Conservation (phyloP, 2,113 vertebrate species). For the Antigone vipio region DNA sequence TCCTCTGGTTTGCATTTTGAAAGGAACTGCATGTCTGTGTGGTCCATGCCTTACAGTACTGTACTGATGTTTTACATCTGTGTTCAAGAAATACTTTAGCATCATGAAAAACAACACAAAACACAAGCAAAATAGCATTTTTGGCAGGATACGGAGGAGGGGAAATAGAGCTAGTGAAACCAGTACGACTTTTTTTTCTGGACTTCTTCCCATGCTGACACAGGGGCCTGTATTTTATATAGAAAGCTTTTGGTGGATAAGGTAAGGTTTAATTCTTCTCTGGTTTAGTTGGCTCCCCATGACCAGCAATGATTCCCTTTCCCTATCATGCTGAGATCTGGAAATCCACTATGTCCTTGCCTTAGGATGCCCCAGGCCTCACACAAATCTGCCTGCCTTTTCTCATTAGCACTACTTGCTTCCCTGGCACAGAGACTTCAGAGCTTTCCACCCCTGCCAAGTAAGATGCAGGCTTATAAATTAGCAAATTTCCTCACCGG, state of each 20-base stretch:
- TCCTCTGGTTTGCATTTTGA: slow-evolving; percentile 19
- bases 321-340: not conserved
- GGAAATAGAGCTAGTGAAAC: not conserved
- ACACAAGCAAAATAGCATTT: slow-evolving; percentile 35
- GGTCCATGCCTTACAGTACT: slow-evolving; percentile 23
- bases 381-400: not conserved
- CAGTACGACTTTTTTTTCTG: not conserved
- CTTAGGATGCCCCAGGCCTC: not conserved
- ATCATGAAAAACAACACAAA: slow-evolving; percentile 46
- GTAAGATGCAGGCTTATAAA: not conserved
- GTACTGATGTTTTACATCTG: slow-evolving; percentile 4
- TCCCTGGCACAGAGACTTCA: not conserved
- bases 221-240: not conserved
- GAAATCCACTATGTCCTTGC: not conserved
- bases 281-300: not conserved
- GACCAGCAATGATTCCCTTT: not conserved
- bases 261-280: not conserved
- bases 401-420: not conserved
- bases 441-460: not conserved
- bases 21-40: slow-evolving; percentile 37
- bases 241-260: not conserved
- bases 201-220: not conserved
- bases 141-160: not conserved
- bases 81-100: not conserved
- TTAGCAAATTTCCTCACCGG: not conserved